A percentile compares a stretch with the other conserved stretches of the same genome.
Evolutionary conservation across 92 coral and sea anemone species (phyloP).

Genomic region (Blastomussa wellsi): DNA sequence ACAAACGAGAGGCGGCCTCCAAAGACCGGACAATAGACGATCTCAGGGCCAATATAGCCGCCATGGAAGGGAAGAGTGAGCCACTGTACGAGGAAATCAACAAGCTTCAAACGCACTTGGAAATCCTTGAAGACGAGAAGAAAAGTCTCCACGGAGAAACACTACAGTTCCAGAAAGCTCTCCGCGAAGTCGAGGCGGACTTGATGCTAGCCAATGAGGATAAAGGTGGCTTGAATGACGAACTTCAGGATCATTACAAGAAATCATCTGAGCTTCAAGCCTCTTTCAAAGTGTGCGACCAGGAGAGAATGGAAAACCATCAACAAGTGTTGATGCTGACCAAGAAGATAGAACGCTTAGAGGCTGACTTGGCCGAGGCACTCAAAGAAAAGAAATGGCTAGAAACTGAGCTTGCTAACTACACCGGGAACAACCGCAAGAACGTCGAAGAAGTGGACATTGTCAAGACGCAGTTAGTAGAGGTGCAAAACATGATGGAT

Average conservation of each 20-base stretch:
- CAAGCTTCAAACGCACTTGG: slow-evolving; percentile 88
- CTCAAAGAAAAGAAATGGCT: slow-evolving; percentile 70
- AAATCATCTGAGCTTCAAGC: slow-evolving; percentile 93
- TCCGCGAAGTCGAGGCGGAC: slow-evolving; percentile 85
- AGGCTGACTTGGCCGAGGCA: slow-evolving; percentile 71
- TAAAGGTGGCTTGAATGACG: slow-evolving; percentile 76
- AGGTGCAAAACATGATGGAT: slow-evolving; percentile 82
- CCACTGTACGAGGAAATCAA: slow-evolving; percentile 90
- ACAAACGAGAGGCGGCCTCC: slow-evolving; percentile 74
- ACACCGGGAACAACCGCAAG: slow-evolving; percentile 68
- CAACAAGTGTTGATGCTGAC: slow-evolving; percentile 75
- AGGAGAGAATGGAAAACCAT: slow-evolving; percentile 78
- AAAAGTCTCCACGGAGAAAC: slow-evolving; percentile 79
- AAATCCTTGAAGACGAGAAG: slow-evolving; percentile 91
- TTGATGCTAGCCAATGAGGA: slow-evolving; percentile 79
- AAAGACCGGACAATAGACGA: slow-evolving; percentile 87
- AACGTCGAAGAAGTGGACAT: slow-evolving; percentile 75
- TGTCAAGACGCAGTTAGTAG: slow-evolving; percentile 83
- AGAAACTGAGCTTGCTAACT: slow-evolving; percentile 63
- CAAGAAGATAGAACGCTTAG: slow-evolving; percentile 76
- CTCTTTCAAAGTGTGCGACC: slow-evolving; percentile 78
- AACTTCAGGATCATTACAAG: slow-evolving; percentile 81
- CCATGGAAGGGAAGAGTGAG: slow-evolving; percentile 85
- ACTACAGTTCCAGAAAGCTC: slow-evolving; percentile 72
- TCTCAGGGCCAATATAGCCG: slow-evolving; percentile 80